A percentile compares a stretch with the other conserved stretches of the same genome.
phyloP scores from a whole-genome alignment of 2,888 invertebrate species.

The Crossocerus cetratus region DNA sequence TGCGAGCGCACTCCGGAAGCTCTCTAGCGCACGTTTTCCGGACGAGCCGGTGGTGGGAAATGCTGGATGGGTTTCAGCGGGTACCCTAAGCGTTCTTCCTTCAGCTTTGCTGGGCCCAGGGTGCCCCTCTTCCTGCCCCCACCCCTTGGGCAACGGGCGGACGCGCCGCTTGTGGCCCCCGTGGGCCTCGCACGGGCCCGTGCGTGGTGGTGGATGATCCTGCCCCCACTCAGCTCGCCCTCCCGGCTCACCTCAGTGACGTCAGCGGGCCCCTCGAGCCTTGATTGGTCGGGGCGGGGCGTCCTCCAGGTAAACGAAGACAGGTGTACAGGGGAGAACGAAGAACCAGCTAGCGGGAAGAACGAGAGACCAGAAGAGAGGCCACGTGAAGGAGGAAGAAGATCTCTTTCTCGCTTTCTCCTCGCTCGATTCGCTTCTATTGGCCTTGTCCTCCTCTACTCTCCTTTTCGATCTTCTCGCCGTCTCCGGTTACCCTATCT shows the following conservation, averaged over 20 bases:
- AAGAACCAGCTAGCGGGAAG: constrained; percentile 21
- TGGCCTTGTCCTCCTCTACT: constrained; percentile 30
- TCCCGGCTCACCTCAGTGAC: constrained; percentile 58
- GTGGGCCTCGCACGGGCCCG: constrained; percentile 63
- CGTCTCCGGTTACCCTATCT: constrained; percentile 12
- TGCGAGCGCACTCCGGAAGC: constrained; percentile 56
- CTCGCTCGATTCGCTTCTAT: constrained; percentile 51
- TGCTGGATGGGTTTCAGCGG: constrained; percentile 60
- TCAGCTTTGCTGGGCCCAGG: constrained; percentile 51
- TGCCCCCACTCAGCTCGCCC: constrained; percentile 53
- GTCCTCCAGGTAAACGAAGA: constrained; percentile 66
- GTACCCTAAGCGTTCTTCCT: constrained; percentile 52
- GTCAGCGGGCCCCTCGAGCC: constrained; percentile 60
- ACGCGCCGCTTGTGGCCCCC: constrained; percentile 67
- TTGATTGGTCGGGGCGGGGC: constrained; percentile 74
- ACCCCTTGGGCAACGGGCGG: constrained; percentile 55
- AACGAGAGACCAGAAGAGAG: constrained; percentile 12
- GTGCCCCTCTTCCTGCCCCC: constrained; percentile 64
- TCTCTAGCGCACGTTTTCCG: constrained; percentile 65
- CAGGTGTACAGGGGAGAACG: constrained; percentile 62
- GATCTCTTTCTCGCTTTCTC: constrained; percentile 51
- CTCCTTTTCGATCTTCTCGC: constrained; percentile 7
- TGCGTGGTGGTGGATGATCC: constrained; percentile 67
- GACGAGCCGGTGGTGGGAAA: constrained; percentile 66
- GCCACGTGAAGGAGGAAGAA: constrained; percentile 18